Base-by-base conservation (phyloP, 1,140 invertebrate species). In the Ceratina australensis region DNA sequence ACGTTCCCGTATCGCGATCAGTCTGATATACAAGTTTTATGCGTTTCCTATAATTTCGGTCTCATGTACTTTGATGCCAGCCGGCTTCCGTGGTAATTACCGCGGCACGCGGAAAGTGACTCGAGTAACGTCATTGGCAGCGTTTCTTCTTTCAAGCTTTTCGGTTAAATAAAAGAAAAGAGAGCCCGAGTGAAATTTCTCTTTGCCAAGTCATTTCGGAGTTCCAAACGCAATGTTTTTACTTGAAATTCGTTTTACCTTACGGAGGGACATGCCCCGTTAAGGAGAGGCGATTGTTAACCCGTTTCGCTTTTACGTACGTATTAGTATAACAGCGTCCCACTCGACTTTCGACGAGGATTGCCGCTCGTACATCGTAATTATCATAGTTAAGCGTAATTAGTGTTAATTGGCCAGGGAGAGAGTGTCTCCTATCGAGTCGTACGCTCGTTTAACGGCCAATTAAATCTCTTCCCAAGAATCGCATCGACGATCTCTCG, bases 391-490 rank as follows among this genome's bases (percentile, higher is more conserved):
- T 82, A 78, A 59, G 54, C n/a, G 75, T 83, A 83, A 82, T 83
- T 83, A 83, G 64, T 67, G 81, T 79, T 83, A 83, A 83, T 82
- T 83, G 80, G 56, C 82, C 69, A 50, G 42, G 54, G 49, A 66
- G 56, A 42, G 73, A 63, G 49, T 78, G 28, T 57, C 61, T 56
- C 66, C 61, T 59, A 72, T 12, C 47, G 66, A 42, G 57, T 67
- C 52, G 79, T 69, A 83, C 65, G 68, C 61, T 66, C 81, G 80
- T 72, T 83, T 83, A 83, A 83, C 81, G 80, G 69, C 69, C 81
- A 82, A 83, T 83, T 83, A 82, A 83, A 83, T 83, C 80, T 72
- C 68, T 82, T 72, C 26, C 59, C 59, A 66, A 54, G 75, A 82
- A 76, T 76, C 26, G 73, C 56, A n/a, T 76, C 56, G 26, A 13